Percentiles rank a stretch among this genome's conserved stretches.
These are phyloP conservation scores for Phylloscopus trochiloides DNA, from an alignment of 2,113 vertebrate genomes.

Conservation along the genomic window DNA sequence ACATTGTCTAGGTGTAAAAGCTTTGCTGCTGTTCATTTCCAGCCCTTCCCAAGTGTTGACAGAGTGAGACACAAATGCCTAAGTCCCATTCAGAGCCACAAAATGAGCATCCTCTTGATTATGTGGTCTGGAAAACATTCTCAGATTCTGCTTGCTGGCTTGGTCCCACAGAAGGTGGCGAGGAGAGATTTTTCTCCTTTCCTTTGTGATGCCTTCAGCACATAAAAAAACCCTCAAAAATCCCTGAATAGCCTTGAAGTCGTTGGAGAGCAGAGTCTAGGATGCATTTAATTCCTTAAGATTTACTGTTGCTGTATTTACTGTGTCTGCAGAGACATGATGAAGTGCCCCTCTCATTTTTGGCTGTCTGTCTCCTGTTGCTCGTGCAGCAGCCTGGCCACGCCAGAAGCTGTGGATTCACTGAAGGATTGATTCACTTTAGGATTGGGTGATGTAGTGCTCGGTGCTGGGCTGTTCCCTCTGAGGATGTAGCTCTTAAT, in stretches of 20 bases:
- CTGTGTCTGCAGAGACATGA: background rate
- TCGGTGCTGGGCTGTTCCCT: background rate
- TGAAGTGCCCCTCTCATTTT: background rate
- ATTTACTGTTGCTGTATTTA: background rate
- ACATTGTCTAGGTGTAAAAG: slow-evolving; percentile 27
- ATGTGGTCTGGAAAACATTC: background rate
- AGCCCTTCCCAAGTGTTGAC: slow-evolving; percentile 6
- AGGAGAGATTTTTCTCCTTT: background rate
- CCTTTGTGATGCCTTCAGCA: background rate
- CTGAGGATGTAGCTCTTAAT: slow-evolving; percentile 1
- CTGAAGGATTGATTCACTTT: background rate
- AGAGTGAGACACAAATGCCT: background rate
- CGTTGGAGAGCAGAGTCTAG: background rate
- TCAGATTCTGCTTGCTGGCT: background rate
- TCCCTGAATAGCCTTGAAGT: background rate
- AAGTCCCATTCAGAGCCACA: background rate
- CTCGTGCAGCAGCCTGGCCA: background rate
- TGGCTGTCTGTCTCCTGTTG: background rate
- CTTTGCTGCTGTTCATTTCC: background rate
- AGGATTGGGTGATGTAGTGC: background rate
- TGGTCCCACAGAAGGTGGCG: background rate
- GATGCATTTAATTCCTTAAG: background rate
- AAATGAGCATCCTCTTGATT: slow-evolving; percentile 3
- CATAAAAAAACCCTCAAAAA: background rate
- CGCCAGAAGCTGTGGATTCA: background rate